phyloP scores from a whole-genome alignment of 1,140 invertebrate genomes.

The Drosophila tsacasi region DNA sequence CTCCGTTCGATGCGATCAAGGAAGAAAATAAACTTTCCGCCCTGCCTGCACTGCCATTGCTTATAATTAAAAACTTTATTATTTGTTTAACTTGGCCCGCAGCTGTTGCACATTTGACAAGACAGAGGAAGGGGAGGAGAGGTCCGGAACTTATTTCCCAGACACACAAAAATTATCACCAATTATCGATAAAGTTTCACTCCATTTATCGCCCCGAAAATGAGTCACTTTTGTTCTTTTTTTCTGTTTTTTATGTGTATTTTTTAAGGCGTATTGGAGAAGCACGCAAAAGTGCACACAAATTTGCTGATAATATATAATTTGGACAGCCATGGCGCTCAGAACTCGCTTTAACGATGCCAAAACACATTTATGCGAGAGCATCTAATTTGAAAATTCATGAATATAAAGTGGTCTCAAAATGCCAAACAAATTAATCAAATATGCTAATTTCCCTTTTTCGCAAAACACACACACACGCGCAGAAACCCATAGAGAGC shows the following conservation, averaged over 20 bases:
- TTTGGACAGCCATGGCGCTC: background rate
- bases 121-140: constrained; percentile 1
- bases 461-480: constrained; percentile 16
- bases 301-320: background rate
- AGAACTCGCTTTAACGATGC: constrained; percentile 43
- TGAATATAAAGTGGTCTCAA: constrained; percentile 74
- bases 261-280: constrained; percentile 9
- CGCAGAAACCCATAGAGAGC: constrained; percentile 5
- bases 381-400: constrained; percentile 68
- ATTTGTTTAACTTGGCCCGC: constrained; percentile 79
- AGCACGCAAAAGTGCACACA: background rate
- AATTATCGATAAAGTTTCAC: constrained; percentile 76
- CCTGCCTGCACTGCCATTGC: constrained; percentile 54
- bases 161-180: constrained; percentile 66
- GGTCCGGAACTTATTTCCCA: constrained; percentile 10
- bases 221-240: constrained; percentile 27
- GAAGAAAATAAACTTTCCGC: constrained; percentile 58
- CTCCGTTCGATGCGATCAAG: constrained; percentile 60
- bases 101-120: constrained; percentile 78
- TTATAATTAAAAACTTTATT: constrained; percentile 84
- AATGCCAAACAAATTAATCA: constrained; percentile 73
- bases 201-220: constrained; percentile 63
- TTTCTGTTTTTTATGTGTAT: background rate
- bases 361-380: constrained; percentile 47
- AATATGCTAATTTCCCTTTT: constrained; percentile 69